Conservation (phyloP, 2,113 vertebrate species). For the Burhinus bistriatus region DNA sequence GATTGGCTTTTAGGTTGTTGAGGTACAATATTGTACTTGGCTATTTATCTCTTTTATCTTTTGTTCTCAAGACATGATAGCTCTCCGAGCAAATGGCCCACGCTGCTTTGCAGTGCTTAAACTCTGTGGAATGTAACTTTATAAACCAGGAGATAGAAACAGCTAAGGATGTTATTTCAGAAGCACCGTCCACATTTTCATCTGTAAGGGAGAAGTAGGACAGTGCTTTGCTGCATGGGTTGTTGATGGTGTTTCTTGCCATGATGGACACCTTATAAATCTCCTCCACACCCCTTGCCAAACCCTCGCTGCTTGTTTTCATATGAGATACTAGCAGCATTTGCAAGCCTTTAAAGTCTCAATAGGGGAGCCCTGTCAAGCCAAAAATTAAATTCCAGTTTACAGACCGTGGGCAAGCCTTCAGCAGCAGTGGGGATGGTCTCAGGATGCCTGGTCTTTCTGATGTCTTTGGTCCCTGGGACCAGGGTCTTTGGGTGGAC, state of each 20-base stretch:
- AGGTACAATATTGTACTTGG: constrained; percentile 38
- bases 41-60: constrained; percentile 61
- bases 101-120: constrained; percentile 5
- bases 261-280: neutral
- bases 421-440: neutral
- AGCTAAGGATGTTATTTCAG: constrained; percentile 24
- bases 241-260: neutral
- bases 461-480: neutral
- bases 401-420: neutral
- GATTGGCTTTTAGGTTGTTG: constrained; percentile 34
- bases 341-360: neutral
- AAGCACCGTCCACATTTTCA: neutral
- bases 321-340: neutral
- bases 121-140: constrained; percentile 33
- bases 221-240: neutral
- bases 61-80: constrained; percentile 33
- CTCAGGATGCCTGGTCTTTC: neutral
- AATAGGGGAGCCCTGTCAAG: neutral
- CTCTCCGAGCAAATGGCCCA: neutral
- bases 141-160: constrained; percentile 7
- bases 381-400: neutral
- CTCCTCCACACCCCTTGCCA: neutral
- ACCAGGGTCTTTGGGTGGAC: neutral
- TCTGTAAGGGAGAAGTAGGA: neutral
- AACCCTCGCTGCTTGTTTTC: neutral